Percentiles rank a stretch among this genome's conserved stretches.
Evolutionary conservation across 53 echinoderm and acorn worm species (phyloP).

Genomic region (Luidia sarsii): DNA sequence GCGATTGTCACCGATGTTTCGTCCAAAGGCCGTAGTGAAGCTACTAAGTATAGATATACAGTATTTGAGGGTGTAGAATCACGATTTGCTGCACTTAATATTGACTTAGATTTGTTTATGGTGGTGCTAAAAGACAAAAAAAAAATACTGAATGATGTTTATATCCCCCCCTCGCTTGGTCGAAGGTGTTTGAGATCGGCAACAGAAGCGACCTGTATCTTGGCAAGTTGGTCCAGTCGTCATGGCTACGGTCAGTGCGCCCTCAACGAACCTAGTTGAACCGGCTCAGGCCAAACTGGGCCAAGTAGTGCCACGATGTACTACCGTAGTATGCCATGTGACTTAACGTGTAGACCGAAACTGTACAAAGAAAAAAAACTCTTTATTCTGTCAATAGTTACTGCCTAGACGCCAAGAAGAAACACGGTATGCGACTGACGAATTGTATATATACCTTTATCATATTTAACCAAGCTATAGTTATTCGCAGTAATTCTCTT

Average conservation of each 20-base stretch:
- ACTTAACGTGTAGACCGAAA: constrained; percentile 16
- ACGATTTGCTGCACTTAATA: constrained; percentile 13
- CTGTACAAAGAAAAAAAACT: constrained; percentile 22
- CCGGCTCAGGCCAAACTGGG: constrained; percentile 28
- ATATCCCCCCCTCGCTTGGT: constrained; percentile 35
- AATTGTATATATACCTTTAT: constrained; percentile 44
- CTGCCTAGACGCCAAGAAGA: too few species aligned
- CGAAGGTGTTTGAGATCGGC: constrained; percentile 4
- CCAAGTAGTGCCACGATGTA: constrained; percentile 25
- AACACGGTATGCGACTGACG: constrained; percentile 13
- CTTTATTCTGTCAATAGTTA: too few species aligned
- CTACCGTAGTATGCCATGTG: constrained; percentile 22
- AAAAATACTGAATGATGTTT: constrained; percentile 26
- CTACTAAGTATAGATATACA: background rate
- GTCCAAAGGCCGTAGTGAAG: background rate
- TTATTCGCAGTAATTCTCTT: constrained; percentile 22
- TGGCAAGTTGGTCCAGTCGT: constrained; percentile 43
- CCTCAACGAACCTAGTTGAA: constrained; percentile 39
- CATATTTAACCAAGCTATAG: constrained; percentile 34
- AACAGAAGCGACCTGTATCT: constrained; percentile 8
- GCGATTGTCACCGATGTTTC: background rate
- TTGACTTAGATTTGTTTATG: constrained; percentile 27
- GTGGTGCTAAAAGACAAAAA: constrained; percentile 45
- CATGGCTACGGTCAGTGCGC: constrained; percentile 28
- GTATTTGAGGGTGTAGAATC: background rate